Conservation (phyloP, 2,113 vertebrate species). For the Pseudorhombus dupliciocellatus region DNA sequence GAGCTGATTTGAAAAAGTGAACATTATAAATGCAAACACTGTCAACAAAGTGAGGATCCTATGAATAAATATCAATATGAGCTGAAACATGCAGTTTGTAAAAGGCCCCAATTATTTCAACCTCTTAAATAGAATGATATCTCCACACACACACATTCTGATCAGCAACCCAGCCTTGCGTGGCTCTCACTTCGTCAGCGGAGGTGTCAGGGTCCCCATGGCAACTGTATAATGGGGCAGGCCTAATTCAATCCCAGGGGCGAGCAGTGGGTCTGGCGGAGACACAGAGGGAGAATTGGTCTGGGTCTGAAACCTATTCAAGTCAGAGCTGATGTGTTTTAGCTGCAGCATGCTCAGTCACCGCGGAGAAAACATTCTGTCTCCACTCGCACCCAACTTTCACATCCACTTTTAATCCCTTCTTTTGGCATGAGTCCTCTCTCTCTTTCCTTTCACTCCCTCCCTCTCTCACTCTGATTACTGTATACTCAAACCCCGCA, state of each 20-base stretch:
- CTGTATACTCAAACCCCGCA: conserved; percentile 36
- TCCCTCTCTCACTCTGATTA: conserved; percentile 33
- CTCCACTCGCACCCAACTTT: conserved; percentile 56
- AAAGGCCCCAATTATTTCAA: conserved; percentile 32
- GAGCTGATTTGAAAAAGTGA: not conserved
- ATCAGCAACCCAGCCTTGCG: conserved; percentile 70
- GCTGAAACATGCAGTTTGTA: conserved; percentile 8
- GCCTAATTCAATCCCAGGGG: conserved; percentile 90
- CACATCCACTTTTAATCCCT: conserved; percentile 52
- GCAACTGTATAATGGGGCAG: conserved; percentile 93
- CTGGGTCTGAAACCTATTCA: conserved; percentile 70
- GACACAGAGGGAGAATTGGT: conserved; percentile 65
- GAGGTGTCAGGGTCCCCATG: conserved; percentile 93
- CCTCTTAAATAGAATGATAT: not conserved
- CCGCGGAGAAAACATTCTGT: conserved; percentile 62
- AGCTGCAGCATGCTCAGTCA: conserved; percentile 59
- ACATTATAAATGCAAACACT: not conserved
- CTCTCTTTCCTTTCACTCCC: conserved; percentile 10
- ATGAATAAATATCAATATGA: conserved; percentile 19
- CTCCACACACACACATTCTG: conserved; percentile 57
- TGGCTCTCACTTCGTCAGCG: conserved; percentile 83
- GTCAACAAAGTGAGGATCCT: not conserved
- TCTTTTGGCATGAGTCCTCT: conserved; percentile 25
- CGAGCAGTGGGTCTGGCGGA: conserved; percentile 70
- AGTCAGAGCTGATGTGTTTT: conserved; percentile 68